phyloP scores from a whole-genome alignment of 2,888 invertebrate species.

The Vandiemenella viatica region DNA sequence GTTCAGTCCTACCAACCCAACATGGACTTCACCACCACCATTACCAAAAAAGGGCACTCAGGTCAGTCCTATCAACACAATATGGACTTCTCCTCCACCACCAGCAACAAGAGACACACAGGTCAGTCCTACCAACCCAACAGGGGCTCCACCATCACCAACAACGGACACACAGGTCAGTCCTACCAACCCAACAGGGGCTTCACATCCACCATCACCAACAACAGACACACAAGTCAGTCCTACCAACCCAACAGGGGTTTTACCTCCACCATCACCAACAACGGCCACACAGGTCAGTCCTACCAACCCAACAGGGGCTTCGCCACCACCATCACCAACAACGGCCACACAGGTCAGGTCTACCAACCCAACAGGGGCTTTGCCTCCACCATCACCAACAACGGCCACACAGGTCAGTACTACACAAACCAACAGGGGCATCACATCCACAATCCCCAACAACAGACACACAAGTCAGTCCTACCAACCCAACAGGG shows the following conservation, averaged over 20 bases:
- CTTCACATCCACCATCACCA: conserved; percentile 41
- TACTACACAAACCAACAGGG: too few relatives aligned
- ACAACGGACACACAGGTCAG: conserved; percentile 70
- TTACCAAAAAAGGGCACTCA: too few relatives aligned
- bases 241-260: too few relatives aligned
- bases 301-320: too few relatives aligned
- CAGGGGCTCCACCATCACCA: conserved; percentile 45
- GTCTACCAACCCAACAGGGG: too few relatives aligned
- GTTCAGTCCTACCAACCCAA: conserved; percentile 35
- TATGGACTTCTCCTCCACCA: conserved; percentile 35
- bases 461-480: conserved; percentile 63
- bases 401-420: conserved; percentile 70
- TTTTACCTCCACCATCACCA: conserved; percentile 42
- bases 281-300: conserved; percentile 70
- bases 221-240: conserved; percentile 70
- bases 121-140: conserved; percentile 35
- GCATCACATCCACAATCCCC: conserved; percentile 38
- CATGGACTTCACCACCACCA: too few relatives aligned
- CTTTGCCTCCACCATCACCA: conserved; percentile 41
- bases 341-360: too few relatives aligned
- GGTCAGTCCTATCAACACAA: too few relatives aligned
- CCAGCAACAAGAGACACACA: conserved; percentile 70
- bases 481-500: conserved; percentile 16
- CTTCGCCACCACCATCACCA: too few relatives aligned
- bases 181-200: conserved; percentile 6